Conservation (phyloP, 1,140 invertebrate genomes). For the Hermatobates lingyangjiaoensis region DNA sequence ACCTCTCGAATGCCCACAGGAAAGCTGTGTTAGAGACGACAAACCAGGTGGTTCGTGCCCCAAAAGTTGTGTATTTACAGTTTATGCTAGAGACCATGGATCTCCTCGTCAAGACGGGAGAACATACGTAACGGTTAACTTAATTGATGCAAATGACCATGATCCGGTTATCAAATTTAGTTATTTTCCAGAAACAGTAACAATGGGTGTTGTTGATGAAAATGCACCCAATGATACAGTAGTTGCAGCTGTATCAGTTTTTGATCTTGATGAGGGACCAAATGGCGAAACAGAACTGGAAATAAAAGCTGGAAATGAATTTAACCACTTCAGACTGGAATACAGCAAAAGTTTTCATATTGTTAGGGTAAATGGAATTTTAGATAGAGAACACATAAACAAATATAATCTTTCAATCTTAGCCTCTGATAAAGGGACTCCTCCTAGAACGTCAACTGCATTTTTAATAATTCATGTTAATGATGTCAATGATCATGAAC, state of each 20-base stretch:
- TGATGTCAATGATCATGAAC: slow-evolving; percentile 88
- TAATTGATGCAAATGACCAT: slow-evolving; percentile 75
- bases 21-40: slow-evolving; percentile 28
- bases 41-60: slow-evolving; percentile 40
- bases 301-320: slow-evolving; percentile 75
- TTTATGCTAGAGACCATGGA: slow-evolving; percentile 83
- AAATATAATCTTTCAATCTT: slow-evolving; percentile 84
- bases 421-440: slow-evolving; percentile 72
- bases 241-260: slow-evolving; percentile 81
- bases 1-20: slow-evolving; percentile 51
- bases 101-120: slow-evolving; percentile 73
- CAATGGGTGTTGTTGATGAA: slow-evolving; percentile 79
- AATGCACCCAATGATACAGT: slow-evolving; percentile 74
- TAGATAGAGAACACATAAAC: slow-evolving; percentile 80
- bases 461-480: slow-evolving; percentile 83
- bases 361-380: slow-evolving; percentile 72
- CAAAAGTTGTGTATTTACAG: slow-evolving; percentile 83
- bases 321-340: slow-evolving; percentile 71
- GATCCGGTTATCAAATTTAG: slow-evolving; percentile 79
- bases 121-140: slow-evolving; percentile 84
- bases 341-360: slow-evolving; percentile 69
- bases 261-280: slow-evolving; percentile 72
- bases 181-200: slow-evolving; percentile 65
- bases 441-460: slow-evolving; percentile 59
- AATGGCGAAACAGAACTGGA: slow-evolving; percentile 73